Base-by-base conservation (phyloP, 2,888 invertebrate species). In the Eupsilia transversa region DNA sequence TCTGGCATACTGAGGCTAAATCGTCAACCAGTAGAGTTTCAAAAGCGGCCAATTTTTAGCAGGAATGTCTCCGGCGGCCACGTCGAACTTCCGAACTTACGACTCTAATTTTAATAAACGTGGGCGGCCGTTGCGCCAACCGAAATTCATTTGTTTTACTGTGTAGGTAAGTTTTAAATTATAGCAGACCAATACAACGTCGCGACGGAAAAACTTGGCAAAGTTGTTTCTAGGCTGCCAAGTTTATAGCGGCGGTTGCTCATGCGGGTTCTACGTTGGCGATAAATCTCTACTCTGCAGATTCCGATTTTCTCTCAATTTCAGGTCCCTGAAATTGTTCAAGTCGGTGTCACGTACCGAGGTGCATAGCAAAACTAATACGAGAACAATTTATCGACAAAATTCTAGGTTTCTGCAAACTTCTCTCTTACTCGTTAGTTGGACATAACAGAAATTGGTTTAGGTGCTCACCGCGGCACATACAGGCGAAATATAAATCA, bases 51-150 rank as follows among this genome's bases (percentile, higher is more conserved):
- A 89, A 87, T 92, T 93, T 92, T 92, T 91, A 85, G 87, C 84
- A 81, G 85, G 79, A 92, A 92, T 89, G 90, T 92, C 92, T 91
- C 86, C 89, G 88, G 90, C 85, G 83, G 86, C 87, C 87, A 82
- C 80, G 89, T 89, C 91, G 88, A 93, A 94, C 88, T 94, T 93
- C 72, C 85, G 73, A 91, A 93, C 89, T 94, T 93, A 92, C 86
- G 87, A 86, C 88, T 83, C 86, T 86, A 91, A 93, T 94, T 94
- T 93, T 94, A 94, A 93, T 94, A 93, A 93, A 91, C 85, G 91
- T 87, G 91, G 88, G 85, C 87, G 88, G 83, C 87, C 86, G 87
- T 86, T 87, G 87, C 83, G 83, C 83, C 84, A 67, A 80, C 86
- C 82, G 20, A 86, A 87, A 90, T 89, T 88, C 89, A 88, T 90